Evolutionary conservation across 2,113 vertebrate species (phyloP).

Genomic region (Lepus europaeus): DNA sequence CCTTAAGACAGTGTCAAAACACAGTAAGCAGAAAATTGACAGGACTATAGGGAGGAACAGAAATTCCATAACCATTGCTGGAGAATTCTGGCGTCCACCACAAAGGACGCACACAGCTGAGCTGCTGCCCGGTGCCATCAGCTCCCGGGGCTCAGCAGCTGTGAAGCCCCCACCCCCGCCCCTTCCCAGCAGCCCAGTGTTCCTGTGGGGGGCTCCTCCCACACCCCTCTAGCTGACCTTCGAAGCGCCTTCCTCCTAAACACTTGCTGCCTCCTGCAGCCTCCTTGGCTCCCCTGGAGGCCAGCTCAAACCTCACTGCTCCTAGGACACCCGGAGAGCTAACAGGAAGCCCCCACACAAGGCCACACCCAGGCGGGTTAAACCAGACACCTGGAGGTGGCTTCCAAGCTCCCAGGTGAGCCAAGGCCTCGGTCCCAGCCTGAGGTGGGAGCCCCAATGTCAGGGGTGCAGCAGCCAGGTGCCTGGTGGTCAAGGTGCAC

Average conservation of each 20-base stretch:
- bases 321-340: no score
- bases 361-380: not conserved
- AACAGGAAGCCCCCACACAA: not conserved
- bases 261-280: no score
- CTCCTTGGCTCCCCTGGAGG: no score
- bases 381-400: not conserved
- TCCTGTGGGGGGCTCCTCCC: no score
- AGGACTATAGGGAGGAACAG: not conserved
- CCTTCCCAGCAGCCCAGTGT: not conserved
- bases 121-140: not conserved
- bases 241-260: no score
- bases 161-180: no score
- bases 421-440: not conserved
- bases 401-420: not conserved
- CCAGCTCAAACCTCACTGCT: no score
- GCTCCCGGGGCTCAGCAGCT: no score
- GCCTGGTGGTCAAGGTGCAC: not conserved
- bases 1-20: not conserved
- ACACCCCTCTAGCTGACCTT: no score
- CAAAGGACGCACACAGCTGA: not conserved
- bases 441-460: not conserved
- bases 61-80: not conserved
- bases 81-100: not conserved
- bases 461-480: not conserved
- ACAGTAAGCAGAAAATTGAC: not conserved